Evolutionary conservation across 64 coral and sea anemone genomes (phyloP), one percentile per base, ranked within the genome.

Genomic region (Porites lutea): DNA sequence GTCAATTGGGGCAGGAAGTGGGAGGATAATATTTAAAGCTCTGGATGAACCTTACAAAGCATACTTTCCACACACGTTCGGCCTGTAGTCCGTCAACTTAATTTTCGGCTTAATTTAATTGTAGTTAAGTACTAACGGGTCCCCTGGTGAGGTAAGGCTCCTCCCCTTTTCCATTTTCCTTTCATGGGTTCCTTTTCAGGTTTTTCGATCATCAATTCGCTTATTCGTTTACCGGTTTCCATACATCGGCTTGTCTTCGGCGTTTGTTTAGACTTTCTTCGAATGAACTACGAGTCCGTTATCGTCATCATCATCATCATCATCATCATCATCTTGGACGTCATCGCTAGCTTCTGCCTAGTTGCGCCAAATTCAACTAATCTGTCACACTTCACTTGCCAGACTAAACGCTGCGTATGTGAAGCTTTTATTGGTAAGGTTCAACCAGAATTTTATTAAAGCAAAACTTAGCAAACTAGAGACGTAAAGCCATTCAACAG

Each of bases 31-130:
- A 49, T 46, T 46, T 74, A 15, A 2, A 47, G 27, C 27, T 48
- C 71, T 74, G 71, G 71, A 27, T 74, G 71, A 74, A 74, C 14
- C 71, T 74, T 74, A 13, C 71, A 79, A 79, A 57, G 52, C 77
- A 79, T 23, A 79, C 77, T 11, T 58, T 74, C 9, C 77, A 79
- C 77, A 79, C 77, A 79, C 77, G 22, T 79, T 79, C 21, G 77
- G 22, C 19, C 77, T 59, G 77, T 59, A 79, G 77, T 79, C 77
- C n/a, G 5, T 37, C 8, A n/a, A 55, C 77, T 59, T 79, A 52
- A 59, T 55, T 12, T 79, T 59, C 52, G 77, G 77, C 53, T 59
- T 79, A 59, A 79, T 21, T 79, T 79, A 79, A 79, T 0, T 59
- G 8, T 79, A 79, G 52, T 60, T 59, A 79, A 12, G 0, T 57